Evolutionary conservation across 2,888 invertebrate species (phyloP).

Genomic region (Elaeidobius kamerunicus): DNA sequence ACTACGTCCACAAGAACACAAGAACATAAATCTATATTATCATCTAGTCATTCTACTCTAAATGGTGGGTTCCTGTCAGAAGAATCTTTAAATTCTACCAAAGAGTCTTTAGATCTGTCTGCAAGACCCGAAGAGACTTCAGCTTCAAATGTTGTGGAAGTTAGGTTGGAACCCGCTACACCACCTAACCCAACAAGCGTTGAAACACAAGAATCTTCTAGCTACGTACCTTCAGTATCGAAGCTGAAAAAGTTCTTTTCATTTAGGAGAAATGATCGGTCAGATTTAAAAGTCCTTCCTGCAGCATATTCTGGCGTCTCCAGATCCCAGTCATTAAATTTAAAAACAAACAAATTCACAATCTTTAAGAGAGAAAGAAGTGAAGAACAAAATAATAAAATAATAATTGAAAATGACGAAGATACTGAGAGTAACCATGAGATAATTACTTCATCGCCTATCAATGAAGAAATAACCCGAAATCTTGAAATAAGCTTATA

Average conservation of each 20-base stretch:
- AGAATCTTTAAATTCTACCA: slow-evolving; percentile 24
- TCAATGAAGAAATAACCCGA: not conserved
- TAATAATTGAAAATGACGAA: slow-evolving; percentile 17
- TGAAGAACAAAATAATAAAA: slow-evolving; percentile 3
- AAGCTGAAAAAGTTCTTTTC: slow-evolving; percentile 25
- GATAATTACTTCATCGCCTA: not conserved
- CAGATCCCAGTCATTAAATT: slow-evolving; percentile 18
- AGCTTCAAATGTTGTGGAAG: slow-evolving; percentile 6
- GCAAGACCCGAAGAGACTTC: slow-evolving; percentile 5
- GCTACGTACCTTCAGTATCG: slow-evolving; percentile 19
- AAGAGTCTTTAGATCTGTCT: slow-evolving; percentile 17
- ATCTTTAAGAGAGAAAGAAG: not conserved
- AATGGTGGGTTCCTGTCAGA: slow-evolving; percentile 16
- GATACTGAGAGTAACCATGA: not conserved
- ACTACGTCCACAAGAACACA: slow-evolving; percentile 9
- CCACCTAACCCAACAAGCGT: slow-evolving; percentile 4
- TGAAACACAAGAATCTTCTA: not conserved
- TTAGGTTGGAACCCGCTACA: slow-evolving; percentile 4
- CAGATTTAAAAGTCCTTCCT: slow-evolving; percentile 6
- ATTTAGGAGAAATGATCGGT: slow-evolving; percentile 19
- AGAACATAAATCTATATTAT: slow-evolving; percentile 11
- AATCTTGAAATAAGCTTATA: not conserved
- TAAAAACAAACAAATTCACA: slow-evolving; percentile 9
- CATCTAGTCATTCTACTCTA: slow-evolving; percentile 8
- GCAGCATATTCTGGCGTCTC: slow-evolving; percentile 19